Base-by-base conservation (phyloP, 2,888 invertebrate species). In the Leptinotarsa rubiginosa region DNA sequence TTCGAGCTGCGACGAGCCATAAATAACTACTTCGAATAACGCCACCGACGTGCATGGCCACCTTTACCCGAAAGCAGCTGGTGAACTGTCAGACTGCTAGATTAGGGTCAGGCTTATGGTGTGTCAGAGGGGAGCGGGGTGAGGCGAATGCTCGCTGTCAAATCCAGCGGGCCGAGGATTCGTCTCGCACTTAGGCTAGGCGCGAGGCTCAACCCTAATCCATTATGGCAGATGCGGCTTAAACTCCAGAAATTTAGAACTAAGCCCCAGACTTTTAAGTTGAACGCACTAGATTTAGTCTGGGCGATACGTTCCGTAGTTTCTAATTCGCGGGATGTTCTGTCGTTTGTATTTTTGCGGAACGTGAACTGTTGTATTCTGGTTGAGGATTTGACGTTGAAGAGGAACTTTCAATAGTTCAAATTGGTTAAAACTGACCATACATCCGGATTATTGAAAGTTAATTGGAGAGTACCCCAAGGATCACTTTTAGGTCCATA, bases 221-320 rank as follows among this genome's bases (percentile, higher is more conserved):
- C 86, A 86, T 87, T 87, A 87, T 86, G 86, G 86, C 86, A 85
- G 85, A 83, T 82, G 83, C 83, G 81, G 84, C 85, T 84, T 84
- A 84, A 68, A 81, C 80, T 80, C 78, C 76, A 71, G 80, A 83
- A 84, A 84, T 84, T 84, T 84, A 83, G 80, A 81, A 79, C 80
- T 75, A 73, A 77, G 77, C 76, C 69, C 41, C 76, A 79, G 79
- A 82, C 81, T 82, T 81, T 84, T 81, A 81, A 81, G 82, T 82
- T 75, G 59, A 62, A 69, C 22, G 25, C 66, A 66, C 10, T 50
- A 75, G 72, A 69, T 72, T 69, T 65, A 20, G 67, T 47, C n/a
- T 50, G 67, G 31, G 67, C n/a, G 49, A 18, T 50, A 18, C 20
- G 22, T 50, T 64, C 62, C 41, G 69, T 12, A 41, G 41, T 41